Evolutionary conservation across 2,888 invertebrate species (phyloP).

Genomic region (Chouioia cunea): DNA sequence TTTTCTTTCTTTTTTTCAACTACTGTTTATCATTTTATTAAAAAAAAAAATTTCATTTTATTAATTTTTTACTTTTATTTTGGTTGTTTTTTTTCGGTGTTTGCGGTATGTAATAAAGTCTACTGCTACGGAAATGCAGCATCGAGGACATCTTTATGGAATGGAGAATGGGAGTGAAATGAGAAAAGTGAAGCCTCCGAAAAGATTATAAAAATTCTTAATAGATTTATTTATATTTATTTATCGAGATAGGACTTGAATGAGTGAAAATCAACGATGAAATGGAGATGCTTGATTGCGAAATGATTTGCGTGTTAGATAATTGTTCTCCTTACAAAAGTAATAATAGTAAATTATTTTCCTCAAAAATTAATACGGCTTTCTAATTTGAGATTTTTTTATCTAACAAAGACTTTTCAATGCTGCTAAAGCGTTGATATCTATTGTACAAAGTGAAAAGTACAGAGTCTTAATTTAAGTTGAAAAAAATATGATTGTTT

Average conservation of each 20-base stretch:
- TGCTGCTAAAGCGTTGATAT: constrained; percentile 34
- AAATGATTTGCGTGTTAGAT: too few relatives aligned
- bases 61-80: constrained; percentile 52
- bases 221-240: constrained; percentile 15
- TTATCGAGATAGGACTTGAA: constrained; percentile 1
- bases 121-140: constrained; percentile 70
- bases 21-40: constrained; percentile 42
- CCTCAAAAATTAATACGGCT: constrained; percentile 18
- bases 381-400: constrained; percentile 39
- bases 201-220: constrained; percentile 50
- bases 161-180: constrained; percentile 62
- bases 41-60: constrained; percentile 36
- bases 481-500: constrained; percentile 33
- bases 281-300: constrained; percentile 1
- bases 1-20: constrained; percentile 47
- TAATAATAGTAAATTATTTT: constrained; percentile 37
- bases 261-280: constrained; percentile 17
- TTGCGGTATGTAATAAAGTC: constrained; percentile 67
- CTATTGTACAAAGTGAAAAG: constrained; percentile 45
- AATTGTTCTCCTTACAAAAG: neutral
- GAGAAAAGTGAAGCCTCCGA: constrained; percentile 61
- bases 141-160: constrained; percentile 70
- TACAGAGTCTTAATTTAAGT: constrained; percentile 42
- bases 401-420: constrained; percentile 32
- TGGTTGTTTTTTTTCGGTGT: constrained; percentile 53